Evolutionary conservation across 2,888 invertebrate genomes (phyloP).

Genomic region (Koerneria pararmatus): DNA sequence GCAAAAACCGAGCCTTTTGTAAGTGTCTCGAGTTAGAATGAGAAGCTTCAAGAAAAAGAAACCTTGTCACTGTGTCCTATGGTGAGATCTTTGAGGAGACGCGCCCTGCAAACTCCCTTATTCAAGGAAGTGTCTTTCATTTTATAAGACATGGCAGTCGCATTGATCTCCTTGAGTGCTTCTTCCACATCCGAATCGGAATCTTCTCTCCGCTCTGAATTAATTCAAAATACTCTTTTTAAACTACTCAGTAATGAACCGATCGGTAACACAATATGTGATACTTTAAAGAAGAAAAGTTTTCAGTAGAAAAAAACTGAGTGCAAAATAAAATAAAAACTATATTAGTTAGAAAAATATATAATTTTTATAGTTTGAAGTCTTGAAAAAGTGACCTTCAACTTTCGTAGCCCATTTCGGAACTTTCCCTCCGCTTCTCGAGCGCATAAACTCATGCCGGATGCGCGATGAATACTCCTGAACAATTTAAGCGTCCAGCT

Average conservation of each 20-base stretch:
- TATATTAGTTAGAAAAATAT: too few species aligned
- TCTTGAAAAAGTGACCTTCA: too few species aligned
- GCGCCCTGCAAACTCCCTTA: conserved; percentile 15
- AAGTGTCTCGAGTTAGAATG: not conserved
- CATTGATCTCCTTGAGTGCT: conserved; percentile 12
- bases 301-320: too few species aligned
- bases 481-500: too few species aligned
- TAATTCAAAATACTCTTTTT: too few species aligned
- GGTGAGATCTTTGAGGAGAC: conserved; percentile 23
- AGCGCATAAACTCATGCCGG: conserved; percentile 8
- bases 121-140: conserved; percentile 11
- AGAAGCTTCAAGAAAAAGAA: not conserved
- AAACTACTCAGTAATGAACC: too few species aligned
- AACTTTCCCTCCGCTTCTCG: not conserved
- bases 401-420: conserved; percentile 24
- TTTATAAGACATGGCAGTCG: conserved; percentile 20
- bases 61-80: conserved; percentile 16
- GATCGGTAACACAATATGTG: too few species aligned
- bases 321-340: too few species aligned
- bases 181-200: conserved; percentile 20
- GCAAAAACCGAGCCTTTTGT: too few species aligned
- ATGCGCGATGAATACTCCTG: conserved; percentile 21
- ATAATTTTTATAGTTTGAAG: too few species aligned
- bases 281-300: too few species aligned
- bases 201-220: too few species aligned